These are phyloP conservation scores for Acrocyrtus sp. DNA, from an alignment of 2,888 invertebrate species.

Conservation along the genomic window DNA sequence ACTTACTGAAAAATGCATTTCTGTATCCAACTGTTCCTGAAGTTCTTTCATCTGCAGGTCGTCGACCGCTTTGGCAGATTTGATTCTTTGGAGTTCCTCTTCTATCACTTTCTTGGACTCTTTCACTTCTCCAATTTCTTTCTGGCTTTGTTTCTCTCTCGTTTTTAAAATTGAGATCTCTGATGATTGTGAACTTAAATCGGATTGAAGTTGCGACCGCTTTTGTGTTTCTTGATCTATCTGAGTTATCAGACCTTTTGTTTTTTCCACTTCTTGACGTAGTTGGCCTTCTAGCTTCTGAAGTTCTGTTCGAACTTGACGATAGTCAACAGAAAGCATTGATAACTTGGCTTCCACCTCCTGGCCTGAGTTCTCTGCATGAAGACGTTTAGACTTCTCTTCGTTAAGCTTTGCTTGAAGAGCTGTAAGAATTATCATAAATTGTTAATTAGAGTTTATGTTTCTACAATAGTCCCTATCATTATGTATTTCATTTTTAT, in stretches of 20 bases:
- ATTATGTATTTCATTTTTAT: no score
- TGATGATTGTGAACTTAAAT: conserved; percentile 77
- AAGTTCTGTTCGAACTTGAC: conserved; percentile 80
- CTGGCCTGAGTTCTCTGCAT: conserved; percentile 86
- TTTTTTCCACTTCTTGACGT: conserved; percentile 87
- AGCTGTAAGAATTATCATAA: conserved; percentile 70
- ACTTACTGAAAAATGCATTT: conserved; percentile 89
- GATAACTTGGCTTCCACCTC: conserved; percentile 95
- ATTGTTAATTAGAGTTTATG: neutral
- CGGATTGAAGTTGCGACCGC: conserved; percentile 83
- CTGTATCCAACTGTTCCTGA: conserved; percentile 93
- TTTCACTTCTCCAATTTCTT: conserved; percentile 76
- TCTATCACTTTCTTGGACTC: conserved; percentile 78
- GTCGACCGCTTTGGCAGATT: conserved; percentile 75
- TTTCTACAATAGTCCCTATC: no score
- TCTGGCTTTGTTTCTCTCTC: conserved; percentile 77
- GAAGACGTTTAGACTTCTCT: conserved; percentile 87
- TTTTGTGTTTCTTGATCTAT: conserved; percentile 92
- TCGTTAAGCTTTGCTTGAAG: conserved; percentile 91
- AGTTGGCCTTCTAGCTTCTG: conserved; percentile 93
- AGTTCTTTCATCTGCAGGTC: conserved; percentile 87
- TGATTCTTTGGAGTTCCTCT: conserved; percentile 80
- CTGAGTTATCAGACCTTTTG: conserved; percentile 81
- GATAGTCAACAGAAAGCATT: conserved; percentile 92
- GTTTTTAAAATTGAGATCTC: conserved; percentile 78